Evolutionary conservation across 2,888 invertebrate species (phyloP), one percentile per base, ranked within the genome.

Genomic region (Steinernema hermaphroditum): DNA sequence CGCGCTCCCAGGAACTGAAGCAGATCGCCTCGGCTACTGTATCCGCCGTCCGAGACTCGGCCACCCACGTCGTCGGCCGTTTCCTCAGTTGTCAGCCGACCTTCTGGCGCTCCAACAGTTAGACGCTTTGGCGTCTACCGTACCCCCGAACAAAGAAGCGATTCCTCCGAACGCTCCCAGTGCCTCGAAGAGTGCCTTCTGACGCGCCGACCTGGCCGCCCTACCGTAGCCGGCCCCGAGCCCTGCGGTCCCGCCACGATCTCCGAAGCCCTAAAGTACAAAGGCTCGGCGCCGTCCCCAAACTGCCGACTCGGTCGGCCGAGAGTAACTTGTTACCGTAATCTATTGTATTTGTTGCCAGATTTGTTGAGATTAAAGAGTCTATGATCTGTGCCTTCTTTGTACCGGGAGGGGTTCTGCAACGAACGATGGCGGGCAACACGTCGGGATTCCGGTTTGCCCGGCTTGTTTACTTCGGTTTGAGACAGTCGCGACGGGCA

Each of bases 131-230:
- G 22, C 54, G 2, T 8, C 54, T 9, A 22, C 54, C 54, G 54
- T 54, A 27, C 14, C 27, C 54, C 27, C 27, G 54, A 54, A 54
- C 27, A 54, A 46, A 54, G 37, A 37, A 14, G 54, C 54, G 54
- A 54, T 27, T 54, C 27, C 27, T 6, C 12, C 54, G 22, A 22
- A 54, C 12, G 12, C 54, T 54, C 54, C 19, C 24, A 54, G 54
- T 54, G 54, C 54, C 54, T 54, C 24, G 27, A 54, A 22, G 54
- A 54, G 54, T 54, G 54, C 54, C 54, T 54, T 54, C 27, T 54
- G 54, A 54, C 54, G 54, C 22, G 54, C 54, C 27, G 54, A 22
- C 54, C 27, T 8, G 24, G n/a, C 14, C 9, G 14, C 12, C 2
- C 54, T 54, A 22, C 54, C 54, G 54, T 54, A 54, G 24, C 54